A percentile compares a stretch with the other conserved stretches of the same genome.
These are phyloP conservation scores for Iguana delicatissima DNA, from an alignment of 2,797 vertebrate species.

Conservation along the genomic window DNA sequence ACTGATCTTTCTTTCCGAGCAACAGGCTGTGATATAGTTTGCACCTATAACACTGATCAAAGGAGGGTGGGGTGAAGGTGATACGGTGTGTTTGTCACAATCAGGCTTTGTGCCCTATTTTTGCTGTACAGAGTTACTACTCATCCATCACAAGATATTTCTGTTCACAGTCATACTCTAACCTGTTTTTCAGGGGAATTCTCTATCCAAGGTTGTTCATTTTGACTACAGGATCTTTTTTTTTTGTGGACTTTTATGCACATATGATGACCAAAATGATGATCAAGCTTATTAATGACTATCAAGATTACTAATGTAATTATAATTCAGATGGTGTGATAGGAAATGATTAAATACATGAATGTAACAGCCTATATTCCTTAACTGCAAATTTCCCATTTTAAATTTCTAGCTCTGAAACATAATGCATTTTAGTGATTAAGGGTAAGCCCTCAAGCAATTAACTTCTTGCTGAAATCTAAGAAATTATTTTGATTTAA, in stretches of 20 bases:
- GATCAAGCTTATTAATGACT: no score
- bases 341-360: slow-evolving; percentile 54
- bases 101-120: no score
- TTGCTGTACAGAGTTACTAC: not conserved
- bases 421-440: slow-evolving; percentile 4
- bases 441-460: not conserved
- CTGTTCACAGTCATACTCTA: not conserved
- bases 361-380: slow-evolving; percentile 26
- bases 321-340: slow-evolving; percentile 35
- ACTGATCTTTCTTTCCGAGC: no score
- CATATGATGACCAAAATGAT: not conserved
- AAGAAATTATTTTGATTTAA: not conserved
- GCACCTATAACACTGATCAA: no score
- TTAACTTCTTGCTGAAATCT: not conserved
- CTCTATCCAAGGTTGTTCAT: slow-evolving; percentile 36
- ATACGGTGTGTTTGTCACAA: no score
- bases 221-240: no score
- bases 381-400: slow-evolving; percentile 29
- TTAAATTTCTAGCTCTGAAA: slow-evolving; percentile 1
- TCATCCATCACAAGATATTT: not conserved
- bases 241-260: not conserved
- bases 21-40: no score
- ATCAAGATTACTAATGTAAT: slow-evolving; percentile 17
- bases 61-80: no score
- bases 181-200: not conserved